Percentiles rank a stretch among this genome's conserved stretches.
Evolutionary conservation across 2,888 invertebrate species (phyloP).

Genomic region (Scaptomyza caliginosa): DNA sequence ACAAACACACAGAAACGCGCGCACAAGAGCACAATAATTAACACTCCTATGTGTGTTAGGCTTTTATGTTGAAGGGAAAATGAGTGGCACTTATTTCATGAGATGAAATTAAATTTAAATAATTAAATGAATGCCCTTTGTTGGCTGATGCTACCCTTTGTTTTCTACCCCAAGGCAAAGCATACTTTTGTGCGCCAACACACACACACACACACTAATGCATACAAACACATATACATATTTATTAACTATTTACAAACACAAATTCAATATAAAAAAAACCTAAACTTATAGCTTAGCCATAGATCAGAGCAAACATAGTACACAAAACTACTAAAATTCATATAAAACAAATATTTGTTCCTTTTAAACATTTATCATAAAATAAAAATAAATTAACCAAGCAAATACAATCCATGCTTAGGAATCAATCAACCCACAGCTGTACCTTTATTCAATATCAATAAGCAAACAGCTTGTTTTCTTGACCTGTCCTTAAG

Average conservation of each 20-base stretch:
- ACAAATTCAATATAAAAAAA: not conserved
- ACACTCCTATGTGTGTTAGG: not conserved
- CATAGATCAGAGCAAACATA: conserved; percentile 36
- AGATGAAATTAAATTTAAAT: conserved; percentile 75
- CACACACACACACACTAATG: not conserved
- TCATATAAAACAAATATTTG: too few relatives aligned
- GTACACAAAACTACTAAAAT: too few relatives aligned
- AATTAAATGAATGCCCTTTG: conserved; percentile 66
- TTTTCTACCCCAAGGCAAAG: conserved; percentile 32
- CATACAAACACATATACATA: not conserved
- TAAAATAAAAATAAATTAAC: not conserved
- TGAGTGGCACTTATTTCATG: conserved; percentile 75
- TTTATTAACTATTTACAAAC: conserved; percentile 49
- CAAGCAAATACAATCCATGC: too few relatives aligned
- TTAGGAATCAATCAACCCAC: too few relatives aligned
- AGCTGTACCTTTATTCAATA: not conserved
- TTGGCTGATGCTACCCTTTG: conserved; percentile 8
- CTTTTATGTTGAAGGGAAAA: conserved; percentile 55
- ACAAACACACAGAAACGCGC: too few relatives aligned
- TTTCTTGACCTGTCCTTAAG: not conserved
- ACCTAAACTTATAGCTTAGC: too few relatives aligned
- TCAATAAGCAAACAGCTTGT: conserved; percentile 2
- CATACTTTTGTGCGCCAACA: conserved; percentile 54
- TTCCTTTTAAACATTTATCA: too few relatives aligned
- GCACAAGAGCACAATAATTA: too few relatives aligned